Conservation (phyloP, 2,797 vertebrate genomes). For the Capromys pilorides region DNA sequence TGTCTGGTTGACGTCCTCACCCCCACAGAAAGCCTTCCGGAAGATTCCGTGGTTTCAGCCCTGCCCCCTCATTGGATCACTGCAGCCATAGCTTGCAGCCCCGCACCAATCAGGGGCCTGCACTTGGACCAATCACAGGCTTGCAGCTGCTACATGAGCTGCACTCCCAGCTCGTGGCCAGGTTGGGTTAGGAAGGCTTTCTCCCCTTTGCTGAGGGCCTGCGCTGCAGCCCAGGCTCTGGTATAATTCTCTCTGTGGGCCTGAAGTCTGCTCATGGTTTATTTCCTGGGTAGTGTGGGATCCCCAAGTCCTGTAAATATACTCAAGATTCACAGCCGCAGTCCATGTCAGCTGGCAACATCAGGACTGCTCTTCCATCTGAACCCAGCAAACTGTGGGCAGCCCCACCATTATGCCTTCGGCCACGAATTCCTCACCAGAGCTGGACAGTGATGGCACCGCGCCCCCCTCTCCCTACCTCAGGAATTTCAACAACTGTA, state of each 20-base stretch:
- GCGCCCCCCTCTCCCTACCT: background rate
- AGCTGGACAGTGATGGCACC: background rate
- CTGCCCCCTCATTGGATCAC: background rate
- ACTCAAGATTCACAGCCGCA: background rate
- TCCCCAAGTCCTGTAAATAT: background rate
- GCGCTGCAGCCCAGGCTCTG: background rate
- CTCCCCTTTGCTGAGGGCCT: background rate
- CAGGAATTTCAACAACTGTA: background rate
- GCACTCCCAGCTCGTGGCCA: background rate
- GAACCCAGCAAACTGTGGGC: background rate
- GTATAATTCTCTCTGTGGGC: background rate
- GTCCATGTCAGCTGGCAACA: background rate
- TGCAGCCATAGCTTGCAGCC: background rate
- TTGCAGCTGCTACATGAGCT: background rate
- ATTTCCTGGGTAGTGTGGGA: background rate
- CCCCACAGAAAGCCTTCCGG: background rate
- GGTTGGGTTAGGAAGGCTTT: background rate
- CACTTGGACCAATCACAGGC: background rate
- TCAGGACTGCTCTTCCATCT: background rate
- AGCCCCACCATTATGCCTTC: background rate
- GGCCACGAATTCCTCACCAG: background rate
- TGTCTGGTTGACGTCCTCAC: background rate
- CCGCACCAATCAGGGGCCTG: background rate
- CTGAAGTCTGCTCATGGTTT: background rate
- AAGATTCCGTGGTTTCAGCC: background rate